A percentile compares a stretch with the other conserved stretches of the same genome.
These are phyloP conservation scores for Gymnodraco acuticeps DNA, from an alignment of 2,797 vertebrate genomes.

Conservation along the genomic window DNA sequence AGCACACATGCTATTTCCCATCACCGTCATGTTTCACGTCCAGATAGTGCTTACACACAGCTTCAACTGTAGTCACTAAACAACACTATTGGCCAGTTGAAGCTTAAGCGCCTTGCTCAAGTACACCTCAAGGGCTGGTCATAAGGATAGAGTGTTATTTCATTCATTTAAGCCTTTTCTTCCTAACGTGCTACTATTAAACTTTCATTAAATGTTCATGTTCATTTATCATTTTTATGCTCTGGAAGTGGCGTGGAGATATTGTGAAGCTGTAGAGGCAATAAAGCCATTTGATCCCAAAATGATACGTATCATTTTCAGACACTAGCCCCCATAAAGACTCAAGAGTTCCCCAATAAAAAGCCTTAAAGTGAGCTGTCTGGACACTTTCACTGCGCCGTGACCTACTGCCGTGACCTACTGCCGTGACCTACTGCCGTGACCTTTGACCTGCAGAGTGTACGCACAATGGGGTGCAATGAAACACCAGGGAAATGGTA, in stretches of 20 bases:
- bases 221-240: slow-evolving; percentile 61
- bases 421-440: slow-evolving; percentile 47
- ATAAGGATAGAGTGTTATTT: slow-evolving; percentile 28
- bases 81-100: slow-evolving; percentile 18
- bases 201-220: slow-evolving; percentile 29
- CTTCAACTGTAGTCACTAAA: slow-evolving; percentile 11
- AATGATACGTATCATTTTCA: slow-evolving; percentile 71
- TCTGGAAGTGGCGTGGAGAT: slow-evolving; percentile 54
- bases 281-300: slow-evolving; percentile 68
- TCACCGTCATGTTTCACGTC: slow-evolving; percentile 23
- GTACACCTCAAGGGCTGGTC: slow-evolving; percentile 23
- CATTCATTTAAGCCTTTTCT: slow-evolving; percentile 12
- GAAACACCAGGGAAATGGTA: slow-evolving; percentile 72
- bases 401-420: slow-evolving; percentile 53
- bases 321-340: slow-evolving; percentile 56
- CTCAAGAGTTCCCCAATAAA: slow-evolving; percentile 60
- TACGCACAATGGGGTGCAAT: slow-evolving; percentile 76
- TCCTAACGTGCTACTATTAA: slow-evolving; percentile 29
- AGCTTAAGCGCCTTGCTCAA: slow-evolving; percentile 31
- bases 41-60: slow-evolving; percentile 5
- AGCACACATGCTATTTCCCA: slow-evolving; percentile 35
- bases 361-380: slow-evolving; percentile 70
- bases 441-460: slow-evolving; percentile 72
- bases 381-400: slow-evolving; percentile 63
- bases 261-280: slow-evolving; percentile 38